Percentiles rank a stretch among this genome's conserved stretches.
These are phyloP conservation scores for Rambutsinella grinnellia DNA, from an alignment of 2,888 invertebrate genomes.

Conservation along the genomic window DNA sequence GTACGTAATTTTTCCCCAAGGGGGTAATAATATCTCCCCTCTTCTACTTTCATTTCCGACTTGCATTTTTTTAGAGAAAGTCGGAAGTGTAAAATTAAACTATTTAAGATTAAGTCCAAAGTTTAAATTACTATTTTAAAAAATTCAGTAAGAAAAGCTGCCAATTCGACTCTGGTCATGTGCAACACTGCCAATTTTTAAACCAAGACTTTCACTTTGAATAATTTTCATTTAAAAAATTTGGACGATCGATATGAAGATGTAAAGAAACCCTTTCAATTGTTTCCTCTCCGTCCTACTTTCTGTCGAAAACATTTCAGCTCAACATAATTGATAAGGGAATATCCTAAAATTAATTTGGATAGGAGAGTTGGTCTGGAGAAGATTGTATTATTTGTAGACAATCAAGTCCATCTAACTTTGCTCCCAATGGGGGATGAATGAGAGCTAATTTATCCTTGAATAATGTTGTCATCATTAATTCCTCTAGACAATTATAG, in stretches of 20 bases:
- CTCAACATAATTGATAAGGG: neutral
- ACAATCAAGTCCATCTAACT: slow-evolving; percentile 14
- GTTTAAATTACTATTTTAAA: neutral
- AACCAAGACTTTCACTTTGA: neutral
- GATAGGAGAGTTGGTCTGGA: neutral
- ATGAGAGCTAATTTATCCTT: slow-evolving; percentile 65
- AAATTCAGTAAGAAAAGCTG: neutral
- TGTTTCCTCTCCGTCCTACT: neutral
- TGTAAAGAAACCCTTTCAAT: neutral
- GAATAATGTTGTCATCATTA: slow-evolving; percentile 64
- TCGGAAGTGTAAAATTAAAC: too few species aligned
- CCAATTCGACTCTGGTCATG: neutral
- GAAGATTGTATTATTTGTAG: neutral
- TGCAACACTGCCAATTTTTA: neutral
- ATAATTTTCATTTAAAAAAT: neutral
- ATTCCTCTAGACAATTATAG: slow-evolving; percentile 65
- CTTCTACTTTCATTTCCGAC: neutral
- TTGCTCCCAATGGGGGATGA: slow-evolving; percentile 59
- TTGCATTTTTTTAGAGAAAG: neutral
- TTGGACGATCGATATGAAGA: too few species aligned
- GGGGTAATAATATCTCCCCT: neutral
- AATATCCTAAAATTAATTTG: slow-evolving; percentile 11
- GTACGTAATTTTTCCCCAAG: neutral
- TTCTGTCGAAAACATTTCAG: neutral
- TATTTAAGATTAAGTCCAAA: neutral